phyloP scores from a whole-genome alignment of 2,888 invertebrate species.

The Drosophila mercatorum region DNA sequence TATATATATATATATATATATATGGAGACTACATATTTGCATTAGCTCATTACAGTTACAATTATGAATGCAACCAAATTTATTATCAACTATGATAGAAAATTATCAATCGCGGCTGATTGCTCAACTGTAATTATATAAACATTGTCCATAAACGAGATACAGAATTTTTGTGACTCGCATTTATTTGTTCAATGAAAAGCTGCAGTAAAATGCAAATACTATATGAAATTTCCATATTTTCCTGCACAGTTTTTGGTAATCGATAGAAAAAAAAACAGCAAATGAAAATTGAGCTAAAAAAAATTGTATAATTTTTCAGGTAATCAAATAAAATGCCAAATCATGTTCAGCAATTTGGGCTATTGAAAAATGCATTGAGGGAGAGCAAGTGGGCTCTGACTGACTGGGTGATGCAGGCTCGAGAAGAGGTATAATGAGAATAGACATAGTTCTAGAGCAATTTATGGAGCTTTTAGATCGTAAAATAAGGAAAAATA shows the following conservation, averaged over 20 bases:
- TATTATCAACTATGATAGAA: slow-evolving; percentile 11
- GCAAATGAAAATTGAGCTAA: slow-evolving; percentile 18
- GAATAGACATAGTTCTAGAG: no score
- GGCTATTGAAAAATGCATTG: slow-evolving; percentile 17
- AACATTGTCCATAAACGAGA: slow-evolving; percentile 2
- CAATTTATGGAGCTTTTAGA: no score
- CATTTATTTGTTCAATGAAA: slow-evolving; percentile 1
- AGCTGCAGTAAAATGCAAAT: slow-evolving; percentile 10
- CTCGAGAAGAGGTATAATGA: not conserved
- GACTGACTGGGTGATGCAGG: not conserved
- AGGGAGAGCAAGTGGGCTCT: not conserved
- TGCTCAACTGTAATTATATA: slow-evolving; percentile 9
- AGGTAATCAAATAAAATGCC: slow-evolving; percentile 40
- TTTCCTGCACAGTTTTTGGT: not conserved
- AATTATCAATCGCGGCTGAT: slow-evolving; percentile 22
- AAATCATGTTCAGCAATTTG: slow-evolving; percentile 48
- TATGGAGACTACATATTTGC: slow-evolving; percentile 21
- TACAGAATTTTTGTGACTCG: not conserved
- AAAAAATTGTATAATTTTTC: slow-evolving; percentile 14
- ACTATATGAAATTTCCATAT: not conserved
- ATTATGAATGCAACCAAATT: slow-evolving; percentile 13
- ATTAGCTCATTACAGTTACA: slow-evolving; percentile 28
- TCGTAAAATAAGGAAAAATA: no score
- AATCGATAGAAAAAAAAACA: slow-evolving; percentile 34
- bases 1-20: not conserved